Percentiles rank a stretch among this genome's conserved stretches.
phyloP scores from a whole-genome alignment of 2,113 vertebrate genomes.

The Caracal caracal region DNA sequence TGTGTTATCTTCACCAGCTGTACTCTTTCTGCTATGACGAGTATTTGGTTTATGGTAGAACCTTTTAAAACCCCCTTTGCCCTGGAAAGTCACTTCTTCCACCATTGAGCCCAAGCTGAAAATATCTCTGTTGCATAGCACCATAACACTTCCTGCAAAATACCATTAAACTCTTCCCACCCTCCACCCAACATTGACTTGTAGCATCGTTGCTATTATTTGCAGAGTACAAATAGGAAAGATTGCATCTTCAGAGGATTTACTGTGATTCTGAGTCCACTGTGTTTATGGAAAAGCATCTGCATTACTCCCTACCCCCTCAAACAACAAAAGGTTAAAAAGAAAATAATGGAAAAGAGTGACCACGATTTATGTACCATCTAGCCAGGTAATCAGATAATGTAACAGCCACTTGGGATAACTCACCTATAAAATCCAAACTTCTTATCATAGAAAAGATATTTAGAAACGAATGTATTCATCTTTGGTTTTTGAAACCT shows the following conservation, averaged over 20 bases:
- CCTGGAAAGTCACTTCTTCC: conserved; percentile 53
- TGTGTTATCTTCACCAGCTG: not conserved
- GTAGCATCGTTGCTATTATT: not conserved
- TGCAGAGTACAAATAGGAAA: not conserved
- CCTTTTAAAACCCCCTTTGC: conserved; percentile 3
- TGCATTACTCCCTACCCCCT: not conserved
- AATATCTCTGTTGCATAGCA: conserved; percentile 55
- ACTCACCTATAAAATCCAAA: not conserved
- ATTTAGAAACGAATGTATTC: not conserved
- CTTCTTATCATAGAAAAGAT: not conserved
- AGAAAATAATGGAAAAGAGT: conserved; percentile 9
- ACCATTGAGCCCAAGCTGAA: conserved; percentile 32
- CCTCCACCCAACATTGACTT: conserved; percentile 13
- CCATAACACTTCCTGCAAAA: conserved; percentile 51
- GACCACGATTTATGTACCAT: not conserved
- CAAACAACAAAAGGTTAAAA: not conserved
- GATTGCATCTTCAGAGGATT: not conserved
- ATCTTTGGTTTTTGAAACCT: conserved; percentile 40
- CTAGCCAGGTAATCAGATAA: not conserved
- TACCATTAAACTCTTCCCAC: not conserved
- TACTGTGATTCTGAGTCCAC: not conserved
- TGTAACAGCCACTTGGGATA: not conserved
- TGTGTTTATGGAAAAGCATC: not conserved
- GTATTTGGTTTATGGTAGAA: not conserved
- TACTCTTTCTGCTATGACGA: not conserved